Evolutionary conservation across 2,113 vertebrate genomes (phyloP), one percentile per base, ranked within the genome.

Genomic region (Hydrochoerus hydrochaeris): DNA sequence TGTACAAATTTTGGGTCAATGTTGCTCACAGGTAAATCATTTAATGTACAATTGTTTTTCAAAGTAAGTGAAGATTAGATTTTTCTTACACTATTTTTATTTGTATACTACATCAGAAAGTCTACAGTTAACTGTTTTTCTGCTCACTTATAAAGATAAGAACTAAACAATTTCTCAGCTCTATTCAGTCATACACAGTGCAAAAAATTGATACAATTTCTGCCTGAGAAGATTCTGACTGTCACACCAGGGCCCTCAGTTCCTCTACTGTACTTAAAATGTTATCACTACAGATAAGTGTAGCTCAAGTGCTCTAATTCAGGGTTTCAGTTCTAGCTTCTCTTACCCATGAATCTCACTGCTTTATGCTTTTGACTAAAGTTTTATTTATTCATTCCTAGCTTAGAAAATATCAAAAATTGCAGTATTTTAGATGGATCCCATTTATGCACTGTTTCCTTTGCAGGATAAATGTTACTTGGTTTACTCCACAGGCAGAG

Each of bases 31-130:
- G 20, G 13, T 89, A 80, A 96, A 89, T 84, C 7, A 1, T 69
- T 62, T 58, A 88, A 88, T 35, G 20, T 91, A n/a, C n/a, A 85
- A 82, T 96, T 85, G 84, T 83, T 81, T 90, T 81, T 80, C 78
- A 88, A 90, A 75, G 4, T 67, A 94, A 91, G 54, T 88, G 44
- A 96, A 65, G 6, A 85, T 52, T 85, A 88, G 38, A 69, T 14
- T 35, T 88, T 32, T 92, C 28, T 71, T 62, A 71, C 4, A 30
- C 20, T 58, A 0, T 49, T 90, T n/a, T 6, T 81, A 30, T 75
- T 17, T 82, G 6, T 14, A 22, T 24, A 35, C 9, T 17, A 44
- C 8, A 84, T 77, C 4, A 88, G 80, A 81, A 82, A 58, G 8
- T 63, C 67, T 65, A 19, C 5, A 35, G 41, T 60, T 75, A 71